These are phyloP conservation scores for Merodon equestris DNA, from an alignment of 2,888 invertebrate genomes.

Conservation along the genomic window DNA sequence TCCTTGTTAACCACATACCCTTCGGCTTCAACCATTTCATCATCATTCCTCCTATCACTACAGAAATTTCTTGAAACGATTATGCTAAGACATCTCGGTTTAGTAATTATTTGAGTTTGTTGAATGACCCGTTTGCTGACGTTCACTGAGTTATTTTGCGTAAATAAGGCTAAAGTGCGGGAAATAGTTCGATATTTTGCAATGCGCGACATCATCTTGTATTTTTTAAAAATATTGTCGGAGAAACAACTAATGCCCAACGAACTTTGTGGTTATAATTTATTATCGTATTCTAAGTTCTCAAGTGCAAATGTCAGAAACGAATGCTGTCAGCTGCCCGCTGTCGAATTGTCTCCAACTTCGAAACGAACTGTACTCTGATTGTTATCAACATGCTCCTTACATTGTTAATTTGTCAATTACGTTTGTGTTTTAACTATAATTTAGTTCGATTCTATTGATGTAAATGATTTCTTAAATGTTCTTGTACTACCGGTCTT, in stretches of 20 bases:
- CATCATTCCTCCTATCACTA: conserved; percentile 69
- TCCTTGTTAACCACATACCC: conserved; percentile 72
- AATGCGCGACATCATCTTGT: conserved; percentile 71
- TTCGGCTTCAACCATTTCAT: conserved; percentile 64
- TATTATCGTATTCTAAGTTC: not conserved
- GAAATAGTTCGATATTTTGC: conserved; percentile 48
- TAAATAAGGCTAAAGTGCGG: conserved; percentile 26
- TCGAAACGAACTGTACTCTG: not conserved
- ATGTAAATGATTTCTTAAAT: no score
- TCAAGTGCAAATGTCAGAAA: not conserved
- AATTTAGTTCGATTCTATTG: no score
- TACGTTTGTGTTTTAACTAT: no score
- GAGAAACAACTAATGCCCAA: not conserved
- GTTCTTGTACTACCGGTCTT: no score
- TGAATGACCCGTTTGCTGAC: conserved; percentile 7
- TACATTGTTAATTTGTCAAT: no score
- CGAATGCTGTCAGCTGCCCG: not conserved
- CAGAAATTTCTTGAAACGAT: conserved; percentile 70
- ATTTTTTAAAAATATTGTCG: conserved; percentile 3
- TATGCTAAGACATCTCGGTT: conserved; percentile 32
- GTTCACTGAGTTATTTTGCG: conserved; percentile 26
- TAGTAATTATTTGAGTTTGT: conserved; percentile 16
- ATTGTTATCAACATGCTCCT: no score
- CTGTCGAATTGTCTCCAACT: not conserved
- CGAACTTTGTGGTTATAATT: conserved; percentile 22